Conservation (phyloP, 1,140 invertebrate species). For the Drosophila elegans region DNA sequence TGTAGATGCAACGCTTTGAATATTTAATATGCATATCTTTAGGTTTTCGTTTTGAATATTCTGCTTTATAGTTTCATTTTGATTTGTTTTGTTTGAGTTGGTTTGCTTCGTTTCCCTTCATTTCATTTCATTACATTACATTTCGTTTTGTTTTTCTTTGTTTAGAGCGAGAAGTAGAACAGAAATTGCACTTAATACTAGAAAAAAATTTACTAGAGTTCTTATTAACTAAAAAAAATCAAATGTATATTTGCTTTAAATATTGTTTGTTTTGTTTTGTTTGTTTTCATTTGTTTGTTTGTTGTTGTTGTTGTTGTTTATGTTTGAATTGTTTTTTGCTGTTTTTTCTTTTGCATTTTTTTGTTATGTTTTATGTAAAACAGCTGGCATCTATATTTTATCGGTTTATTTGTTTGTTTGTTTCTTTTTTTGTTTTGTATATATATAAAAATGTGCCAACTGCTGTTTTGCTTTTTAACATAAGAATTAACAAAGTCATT, state of each 20-base stretch:
- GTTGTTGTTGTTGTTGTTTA: conserved; percentile 32
- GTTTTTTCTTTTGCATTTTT: conserved; percentile 57
- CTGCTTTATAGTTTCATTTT: conserved; percentile 60
- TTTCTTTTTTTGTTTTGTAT: conserved; percentile 14
- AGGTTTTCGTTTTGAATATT: conserved; percentile 59
- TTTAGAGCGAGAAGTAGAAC: conserved; percentile 80
- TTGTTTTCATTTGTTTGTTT: background rate
- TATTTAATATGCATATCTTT: conserved; percentile 72
- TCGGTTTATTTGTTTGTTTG: conserved; percentile 13
- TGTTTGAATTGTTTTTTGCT: conserved; percentile 37
- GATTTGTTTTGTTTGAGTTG: conserved; percentile 56
- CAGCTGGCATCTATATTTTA: conserved; percentile 32
- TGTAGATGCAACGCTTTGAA: conserved; percentile 73
- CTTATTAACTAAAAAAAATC: conserved; percentile 81
- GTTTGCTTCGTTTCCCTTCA: conserved; percentile 23
- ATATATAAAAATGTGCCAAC: conserved; percentile 69
- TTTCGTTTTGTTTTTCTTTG: conserved; percentile 50
- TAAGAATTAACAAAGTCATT: conserved; percentile 81
- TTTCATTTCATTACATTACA: conserved; percentile 50
- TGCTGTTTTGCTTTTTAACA: conserved; percentile 59
- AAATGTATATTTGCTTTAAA: conserved; percentile 82
- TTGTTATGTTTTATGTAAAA: conserved; percentile 57
- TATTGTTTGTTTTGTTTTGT: conserved; percentile 60
- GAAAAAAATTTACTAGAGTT: conserved; percentile 82
- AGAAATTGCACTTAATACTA: conserved; percentile 81